These are phyloP conservation scores for Chrysodeixis includens DNA, from an alignment of 2,888 invertebrate genomes.

Conservation along the genomic window DNA sequence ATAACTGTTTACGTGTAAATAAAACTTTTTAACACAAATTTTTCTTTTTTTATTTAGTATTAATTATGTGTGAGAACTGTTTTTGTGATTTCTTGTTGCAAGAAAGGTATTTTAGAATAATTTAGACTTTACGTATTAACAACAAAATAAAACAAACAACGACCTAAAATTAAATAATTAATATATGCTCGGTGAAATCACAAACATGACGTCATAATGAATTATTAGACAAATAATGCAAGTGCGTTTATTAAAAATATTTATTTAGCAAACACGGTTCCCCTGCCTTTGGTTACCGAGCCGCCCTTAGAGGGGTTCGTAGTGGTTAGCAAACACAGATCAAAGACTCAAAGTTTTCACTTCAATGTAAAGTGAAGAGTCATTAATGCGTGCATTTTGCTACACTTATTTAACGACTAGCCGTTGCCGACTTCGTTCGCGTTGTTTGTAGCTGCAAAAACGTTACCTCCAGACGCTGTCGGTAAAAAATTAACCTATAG, in stretches of 20 bases:
- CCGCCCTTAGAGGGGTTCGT: slow-evolving; percentile 68
- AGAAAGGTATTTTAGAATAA: too few relatives aligned
- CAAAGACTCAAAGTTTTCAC: slow-evolving; percentile 71
- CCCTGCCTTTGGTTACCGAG: slow-evolving; percentile 56
- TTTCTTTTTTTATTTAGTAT: too few relatives aligned
- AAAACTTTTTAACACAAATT: too few relatives aligned
- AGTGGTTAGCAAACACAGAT: slow-evolving; percentile 81
- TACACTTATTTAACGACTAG: slow-evolving; percentile 21
- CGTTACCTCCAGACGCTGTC: too few relatives aligned
- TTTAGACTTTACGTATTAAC: background rate
- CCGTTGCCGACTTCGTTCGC: too few relatives aligned
- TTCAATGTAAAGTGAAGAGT: slow-evolving; percentile 59
- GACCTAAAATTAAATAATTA: slow-evolving; percentile 41
- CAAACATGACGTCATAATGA: slow-evolving; percentile 68
- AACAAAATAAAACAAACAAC: background rate
- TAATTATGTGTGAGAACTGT: too few relatives aligned
- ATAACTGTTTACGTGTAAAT: too few relatives aligned
- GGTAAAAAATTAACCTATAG: too few relatives aligned
- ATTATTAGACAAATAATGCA: slow-evolving; percentile 79
- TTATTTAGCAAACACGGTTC: slow-evolving; percentile 77
- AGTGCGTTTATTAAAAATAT: slow-evolving; percentile 83
- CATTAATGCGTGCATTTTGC: slow-evolving; percentile 61
- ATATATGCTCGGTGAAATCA: slow-evolving; percentile 38
- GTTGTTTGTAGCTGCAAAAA: too few relatives aligned
- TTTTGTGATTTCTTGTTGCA: too few relatives aligned